These are phyloP conservation scores for Pithecia hirsuta DNA, from an alignment of 2,797 vertebrate genomes.

Conservation along the genomic window DNA sequence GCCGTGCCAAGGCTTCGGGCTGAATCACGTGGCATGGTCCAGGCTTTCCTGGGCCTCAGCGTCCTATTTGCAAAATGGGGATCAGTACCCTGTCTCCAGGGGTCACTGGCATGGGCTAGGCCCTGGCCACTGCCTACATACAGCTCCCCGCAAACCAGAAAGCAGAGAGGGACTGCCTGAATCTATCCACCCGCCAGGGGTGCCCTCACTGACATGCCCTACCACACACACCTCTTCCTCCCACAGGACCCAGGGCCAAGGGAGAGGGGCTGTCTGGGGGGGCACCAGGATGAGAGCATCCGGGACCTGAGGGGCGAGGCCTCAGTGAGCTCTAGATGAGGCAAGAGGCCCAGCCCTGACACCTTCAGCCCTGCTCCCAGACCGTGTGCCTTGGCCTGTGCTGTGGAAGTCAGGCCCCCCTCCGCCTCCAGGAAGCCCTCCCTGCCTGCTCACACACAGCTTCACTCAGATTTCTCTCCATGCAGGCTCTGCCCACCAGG, in stretches of 20 bases:
- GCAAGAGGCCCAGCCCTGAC: background rate
- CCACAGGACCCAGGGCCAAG: background rate
- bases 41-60: background rate
- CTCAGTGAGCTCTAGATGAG: too few species aligned
- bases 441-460: background rate
- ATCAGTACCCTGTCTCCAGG: background rate
- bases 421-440: background rate
- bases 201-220: background rate
- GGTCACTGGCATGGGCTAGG: background rate
- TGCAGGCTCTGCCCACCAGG: too few species aligned
- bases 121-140: too few species aligned
- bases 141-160: background rate
- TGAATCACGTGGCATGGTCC: background rate
- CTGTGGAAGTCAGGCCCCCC: background rate
- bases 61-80: background rate
- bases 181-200: background rate
- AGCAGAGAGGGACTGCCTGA: background rate
- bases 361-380: background rate
- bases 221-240: background rate
- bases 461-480: background rate
- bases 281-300: background rate
- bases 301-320: background rate
- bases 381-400: too few species aligned
- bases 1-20: background rate
- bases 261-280: background rate